Evolutionary conservation across 2,113 vertebrate species (phyloP).

Genomic region (Melanerpes aurifrons): DNA sequence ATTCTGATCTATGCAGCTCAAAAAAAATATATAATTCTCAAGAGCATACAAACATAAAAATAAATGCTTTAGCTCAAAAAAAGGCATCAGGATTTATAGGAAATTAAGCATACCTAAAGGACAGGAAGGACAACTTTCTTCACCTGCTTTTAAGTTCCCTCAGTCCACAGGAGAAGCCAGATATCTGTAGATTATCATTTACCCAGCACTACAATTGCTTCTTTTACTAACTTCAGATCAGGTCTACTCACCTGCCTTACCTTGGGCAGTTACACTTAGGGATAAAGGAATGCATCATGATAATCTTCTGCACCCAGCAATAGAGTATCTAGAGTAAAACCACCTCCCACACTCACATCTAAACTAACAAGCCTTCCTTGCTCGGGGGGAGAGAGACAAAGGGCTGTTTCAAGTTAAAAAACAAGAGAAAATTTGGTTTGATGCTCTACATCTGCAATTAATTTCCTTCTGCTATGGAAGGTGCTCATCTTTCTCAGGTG

Average conservation of each 20-base stretch:
- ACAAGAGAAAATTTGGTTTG: neutral
- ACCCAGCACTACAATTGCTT: neutral
- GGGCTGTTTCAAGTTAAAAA: neutral
- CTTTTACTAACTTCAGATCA: neutral
- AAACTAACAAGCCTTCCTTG: neutral
- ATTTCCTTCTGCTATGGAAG: neutral
- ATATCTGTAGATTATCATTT: neutral
- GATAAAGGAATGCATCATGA: neutral
- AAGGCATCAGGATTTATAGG: neutral
- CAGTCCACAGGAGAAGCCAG: neutral
- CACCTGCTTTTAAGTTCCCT: neutral
- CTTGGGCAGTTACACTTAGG: neutral
- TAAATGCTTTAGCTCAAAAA: neutral
- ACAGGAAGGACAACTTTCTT: neutral
- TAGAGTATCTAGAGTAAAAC: neutral
- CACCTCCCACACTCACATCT: neutral
- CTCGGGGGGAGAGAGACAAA: neutral
- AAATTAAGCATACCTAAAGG: neutral
- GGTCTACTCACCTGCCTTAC: neutral
- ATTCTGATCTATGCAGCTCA: neutral
- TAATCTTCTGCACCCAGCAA: neutral
- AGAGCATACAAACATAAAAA: neutral
- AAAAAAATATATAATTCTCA: neutral
- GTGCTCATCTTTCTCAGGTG: neutral
- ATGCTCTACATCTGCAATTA: neutral